Evolutionary conservation across 2,797 vertebrate species (phyloP), one percentile per base, ranked within the genome.

Genomic region (Epinephelus malabaricus): DNA sequence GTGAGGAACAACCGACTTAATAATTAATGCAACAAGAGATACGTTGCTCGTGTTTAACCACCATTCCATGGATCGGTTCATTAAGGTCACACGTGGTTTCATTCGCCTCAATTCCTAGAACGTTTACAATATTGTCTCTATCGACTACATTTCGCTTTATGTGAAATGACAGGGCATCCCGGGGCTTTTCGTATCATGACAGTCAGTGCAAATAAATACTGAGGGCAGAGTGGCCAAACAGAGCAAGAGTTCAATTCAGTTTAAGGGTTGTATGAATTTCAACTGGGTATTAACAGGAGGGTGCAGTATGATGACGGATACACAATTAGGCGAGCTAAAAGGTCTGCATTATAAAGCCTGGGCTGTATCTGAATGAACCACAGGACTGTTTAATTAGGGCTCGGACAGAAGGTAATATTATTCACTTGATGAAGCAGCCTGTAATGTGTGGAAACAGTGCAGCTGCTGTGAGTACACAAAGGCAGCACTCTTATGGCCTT

Each of bases 21-120:
- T 96, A 95, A 96, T 96, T 95, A 94, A 96, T 94, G 87, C 94
- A 94, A 94, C 93, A 92, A 94, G 91, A 95, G 95, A 95, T 94
- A 90, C 91, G 85, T 92, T 92, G 93, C 94, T 94, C 81, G 86
- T 93, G 92, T 95, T 95, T 95, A 96, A 95, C 91, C 93, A 94
- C 93, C 92, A 94, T 89, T 94, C 92, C 87, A 88, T 79, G 90
- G 91, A 94, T 67, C 89, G 79, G 91, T 90, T 93, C 92, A 86
- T 75, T 78, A 63, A 90, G 92, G 90, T 92, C 90, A 86, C 81
- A 17, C 70, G 15, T 76, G 61, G 65, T 71, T 80, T 81, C 71
- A 50, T 73, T 82, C 2, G 62, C 88, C 61, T 75, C 25, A 0
- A 64, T 92, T 89, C 88, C 58, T 69, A 59, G 72, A 87, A 83